phyloP scores from a whole-genome alignment of 1,140 invertebrate species.

The Whitmania pigra region DNA sequence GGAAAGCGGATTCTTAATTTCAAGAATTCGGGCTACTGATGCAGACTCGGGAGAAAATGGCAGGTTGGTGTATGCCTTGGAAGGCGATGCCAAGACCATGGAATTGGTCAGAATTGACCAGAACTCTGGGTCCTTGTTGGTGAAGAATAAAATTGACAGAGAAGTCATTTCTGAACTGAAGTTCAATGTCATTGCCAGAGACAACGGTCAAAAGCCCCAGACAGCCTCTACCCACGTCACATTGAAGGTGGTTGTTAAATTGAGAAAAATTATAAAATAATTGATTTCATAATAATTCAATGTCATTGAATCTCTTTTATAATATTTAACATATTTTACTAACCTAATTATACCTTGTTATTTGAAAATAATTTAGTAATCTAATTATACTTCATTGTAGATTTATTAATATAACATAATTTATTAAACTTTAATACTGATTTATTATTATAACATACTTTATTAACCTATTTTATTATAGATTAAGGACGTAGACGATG shows the following conservation, averaged over 20 bases:
- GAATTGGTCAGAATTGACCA: slow-evolving; percentile 7
- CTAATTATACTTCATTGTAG: too few species aligned
- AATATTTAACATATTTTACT: too few species aligned
- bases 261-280: too few species aligned
- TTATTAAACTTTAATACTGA: not conserved
- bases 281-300: too few species aligned
- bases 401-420: too few species aligned
- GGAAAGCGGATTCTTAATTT: not conserved
- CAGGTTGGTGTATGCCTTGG: slow-evolving; percentile 7
- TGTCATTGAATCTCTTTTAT: too few species aligned
- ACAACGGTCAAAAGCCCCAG: slow-evolving; percentile 3
- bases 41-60: slow-evolving; percentile 18
- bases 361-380: too few species aligned
- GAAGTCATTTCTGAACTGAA: not conserved
- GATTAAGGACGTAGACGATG: slow-evolving; percentile 20
- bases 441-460: not conserved
- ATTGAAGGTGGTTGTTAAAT: slow-evolving; percentile 2
- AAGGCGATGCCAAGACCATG: not conserved
- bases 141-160: slow-evolving; percentile 12
- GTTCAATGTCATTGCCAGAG: slow-evolving; percentile 8
- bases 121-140: slow-evolving; percentile 10
- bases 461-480: not conserved
- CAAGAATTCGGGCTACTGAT: slow-evolving; percentile 18
- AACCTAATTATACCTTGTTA: too few species aligned
- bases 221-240: not conserved